A percentile compares a stretch with the other conserved stretches of the same genome.
These are phyloP conservation scores for Drosophila fulvimacula DNA, from an alignment of 2,888 invertebrate species.

Conservation along the genomic window DNA sequence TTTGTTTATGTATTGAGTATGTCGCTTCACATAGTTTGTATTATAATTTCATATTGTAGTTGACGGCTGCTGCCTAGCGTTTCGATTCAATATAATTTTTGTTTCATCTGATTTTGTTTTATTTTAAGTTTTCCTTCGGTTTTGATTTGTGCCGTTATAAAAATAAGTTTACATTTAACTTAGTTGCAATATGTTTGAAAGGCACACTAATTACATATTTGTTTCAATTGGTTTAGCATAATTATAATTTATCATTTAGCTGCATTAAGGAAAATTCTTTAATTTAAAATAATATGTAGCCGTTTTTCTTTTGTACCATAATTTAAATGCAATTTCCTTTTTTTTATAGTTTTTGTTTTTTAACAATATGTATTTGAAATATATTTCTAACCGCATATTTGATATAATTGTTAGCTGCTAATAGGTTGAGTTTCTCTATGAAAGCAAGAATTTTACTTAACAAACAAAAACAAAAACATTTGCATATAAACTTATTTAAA, in stretches of 20 bases:
- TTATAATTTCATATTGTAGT: conserved; percentile 63
- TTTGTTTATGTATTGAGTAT: conserved; percentile 60
- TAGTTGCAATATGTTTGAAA: conserved; percentile 53
- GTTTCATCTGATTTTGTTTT: conserved; percentile 2
- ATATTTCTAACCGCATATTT: not conserved
- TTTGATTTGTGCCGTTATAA: conserved; percentile 63
- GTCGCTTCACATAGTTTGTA: conserved; percentile 29
- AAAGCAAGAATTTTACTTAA: conserved; percentile 13
- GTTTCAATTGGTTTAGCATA: conserved; percentile 29
- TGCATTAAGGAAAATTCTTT: conserved; percentile 65
- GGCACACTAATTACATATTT: conserved; percentile 66
- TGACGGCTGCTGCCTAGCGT: conserved; percentile 45
- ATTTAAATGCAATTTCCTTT: conserved; percentile 71
- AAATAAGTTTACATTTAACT: conserved; percentile 41
- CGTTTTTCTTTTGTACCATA: conserved; percentile 70
- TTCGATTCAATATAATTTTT: conserved; percentile 10
- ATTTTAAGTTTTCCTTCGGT: not conserved
- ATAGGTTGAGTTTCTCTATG: conserved; percentile 16
- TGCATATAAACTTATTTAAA: conserved; percentile 10
- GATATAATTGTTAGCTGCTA: conserved; percentile 16
- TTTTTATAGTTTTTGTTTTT: conserved; percentile 17
- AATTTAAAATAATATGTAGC: conserved; percentile 64
- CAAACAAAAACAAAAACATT: conserved; percentile 14
- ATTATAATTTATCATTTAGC: conserved; percentile 17
- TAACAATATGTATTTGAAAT: not conserved